These are phyloP conservation scores for Drosophila willistoni DNA, from an alignment of 1,140 invertebrate genomes.

Conservation along the genomic window DNA sequence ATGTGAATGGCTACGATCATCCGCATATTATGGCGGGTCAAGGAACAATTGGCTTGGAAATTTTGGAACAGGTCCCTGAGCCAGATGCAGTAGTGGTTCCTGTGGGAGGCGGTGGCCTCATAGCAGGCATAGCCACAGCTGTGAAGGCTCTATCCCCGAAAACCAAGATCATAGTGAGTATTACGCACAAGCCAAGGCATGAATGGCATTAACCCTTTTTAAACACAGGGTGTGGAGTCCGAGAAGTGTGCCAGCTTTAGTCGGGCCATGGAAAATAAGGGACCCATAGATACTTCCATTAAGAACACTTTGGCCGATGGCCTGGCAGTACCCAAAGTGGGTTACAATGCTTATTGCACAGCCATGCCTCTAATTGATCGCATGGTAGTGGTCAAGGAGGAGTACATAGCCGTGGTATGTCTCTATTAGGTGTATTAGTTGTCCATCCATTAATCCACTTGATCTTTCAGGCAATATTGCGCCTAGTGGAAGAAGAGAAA, in stretches of 20 bases:
- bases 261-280: conserved; percentile 88
- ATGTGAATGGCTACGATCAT: conserved; percentile 94
- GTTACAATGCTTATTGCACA: conserved; percentile 94
- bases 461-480: conserved; percentile 87
- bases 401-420: conserved; percentile 90
- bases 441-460: too few relatives aligned
- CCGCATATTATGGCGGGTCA: conserved; percentile 96
- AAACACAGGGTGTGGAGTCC: conserved; percentile 92
- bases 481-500: conserved; percentile 94
- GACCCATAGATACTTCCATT: conserved; percentile 88
- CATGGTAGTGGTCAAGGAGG: conserved; percentile 92
- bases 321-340: conserved; percentile 94
- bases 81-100: conserved; percentile 92
- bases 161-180: conserved; percentile 88
- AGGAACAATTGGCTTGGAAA: conserved; percentile 96
- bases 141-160: conserved; percentile 93
- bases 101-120: conserved; percentile 94
- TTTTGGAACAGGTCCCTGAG: conserved; percentile 92
- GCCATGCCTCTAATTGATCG: conserved; percentile 91
- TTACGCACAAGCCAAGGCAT: too few relatives aligned
- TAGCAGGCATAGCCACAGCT: conserved; percentile 94
- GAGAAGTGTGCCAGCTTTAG: conserved; percentile 94
- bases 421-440: too few relatives aligned
- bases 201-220: neutral
- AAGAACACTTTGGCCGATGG: conserved; percentile 95